Percentiles rank a stretch among this genome's conserved stretches.
These are phyloP conservation scores for Polyodon spathula DNA, from an alignment of 2,113 vertebrate species.

Conservation along the genomic window DNA sequence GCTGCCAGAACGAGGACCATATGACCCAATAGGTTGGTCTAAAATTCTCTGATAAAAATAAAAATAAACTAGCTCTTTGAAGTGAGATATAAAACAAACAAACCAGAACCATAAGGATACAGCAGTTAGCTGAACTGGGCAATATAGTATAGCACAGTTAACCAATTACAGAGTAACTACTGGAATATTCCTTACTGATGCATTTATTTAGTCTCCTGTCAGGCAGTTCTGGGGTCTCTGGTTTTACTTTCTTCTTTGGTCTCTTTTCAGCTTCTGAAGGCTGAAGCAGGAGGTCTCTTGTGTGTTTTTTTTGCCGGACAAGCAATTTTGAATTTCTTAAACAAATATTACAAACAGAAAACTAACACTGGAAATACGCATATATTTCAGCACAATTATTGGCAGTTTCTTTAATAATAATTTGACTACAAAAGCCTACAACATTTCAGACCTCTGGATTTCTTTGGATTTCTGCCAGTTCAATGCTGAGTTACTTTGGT, in stretches of 20 bases:
- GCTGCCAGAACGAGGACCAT: constrained; percentile 3
- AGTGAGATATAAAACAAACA: constrained; percentile 6
- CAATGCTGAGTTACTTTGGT: background rate
- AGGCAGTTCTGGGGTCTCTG: background rate
- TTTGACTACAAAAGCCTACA: no score
- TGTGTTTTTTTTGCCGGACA: background rate
- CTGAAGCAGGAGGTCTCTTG: background rate
- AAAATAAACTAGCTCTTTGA: constrained; percentile 11
- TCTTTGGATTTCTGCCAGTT: background rate
- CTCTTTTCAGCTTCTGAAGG: background rate
- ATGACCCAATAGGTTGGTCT: constrained; percentile 6
- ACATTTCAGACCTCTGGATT: background rate
- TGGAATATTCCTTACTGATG: constrained; percentile 1
- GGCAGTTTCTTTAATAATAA: no score
- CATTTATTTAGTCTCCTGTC: background rate
- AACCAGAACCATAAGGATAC: background rate
- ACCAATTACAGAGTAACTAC: background rate
- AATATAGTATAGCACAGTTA: background rate
- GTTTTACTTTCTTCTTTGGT: background rate
- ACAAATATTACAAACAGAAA: background rate
- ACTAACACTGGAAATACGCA: background rate
- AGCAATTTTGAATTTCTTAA: background rate
- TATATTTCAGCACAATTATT: background rate
- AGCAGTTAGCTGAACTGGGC: background rate
- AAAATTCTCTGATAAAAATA: constrained; percentile 27